Evolutionary conservation across 2,888 invertebrate species (phyloP).

Genomic region (Brenthis daphne): DNA sequence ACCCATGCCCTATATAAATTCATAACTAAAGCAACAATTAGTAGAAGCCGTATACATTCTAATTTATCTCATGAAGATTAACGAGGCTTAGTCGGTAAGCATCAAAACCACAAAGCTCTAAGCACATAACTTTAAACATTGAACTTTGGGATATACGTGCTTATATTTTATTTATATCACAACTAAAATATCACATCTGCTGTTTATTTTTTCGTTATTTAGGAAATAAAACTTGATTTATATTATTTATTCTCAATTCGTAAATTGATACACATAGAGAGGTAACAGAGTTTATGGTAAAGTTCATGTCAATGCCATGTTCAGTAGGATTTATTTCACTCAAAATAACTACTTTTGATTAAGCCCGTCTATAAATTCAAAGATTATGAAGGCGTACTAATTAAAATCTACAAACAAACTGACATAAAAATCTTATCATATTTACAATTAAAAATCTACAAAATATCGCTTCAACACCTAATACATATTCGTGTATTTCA

Average conservation of each 20-base stretch:
- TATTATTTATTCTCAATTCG: too few species aligned
- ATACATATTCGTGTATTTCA: slow-evolving; percentile 23
- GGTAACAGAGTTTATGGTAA: too few species aligned
- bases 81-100: slow-evolving; percentile 41
- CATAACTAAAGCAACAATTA: slow-evolving; percentile 30
- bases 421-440: too few species aligned
- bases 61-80: slow-evolving; percentile 44
- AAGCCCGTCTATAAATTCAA: too few species aligned
- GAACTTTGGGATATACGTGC: slow-evolving; percentile 32
- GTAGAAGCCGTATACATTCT: slow-evolving; percentile 35
- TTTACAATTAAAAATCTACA: neutral
- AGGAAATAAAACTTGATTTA: too few species aligned
- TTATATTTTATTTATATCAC: neutral
- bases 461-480: neutral
- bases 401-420: too few species aligned
- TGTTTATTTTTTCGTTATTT: too few species aligned
- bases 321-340: too few species aligned
- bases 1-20: slow-evolving; percentile 1
- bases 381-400: too few species aligned
- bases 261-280: too few species aligned
- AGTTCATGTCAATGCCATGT: too few species aligned
- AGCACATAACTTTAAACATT: slow-evolving; percentile 42
- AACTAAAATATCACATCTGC: neutral
- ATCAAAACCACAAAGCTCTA: slow-evolving; percentile 41
- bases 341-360: too few species aligned